Conservation (phyloP, 2,888 invertebrate genomes). For the Ectemnius cavifrons region DNA sequence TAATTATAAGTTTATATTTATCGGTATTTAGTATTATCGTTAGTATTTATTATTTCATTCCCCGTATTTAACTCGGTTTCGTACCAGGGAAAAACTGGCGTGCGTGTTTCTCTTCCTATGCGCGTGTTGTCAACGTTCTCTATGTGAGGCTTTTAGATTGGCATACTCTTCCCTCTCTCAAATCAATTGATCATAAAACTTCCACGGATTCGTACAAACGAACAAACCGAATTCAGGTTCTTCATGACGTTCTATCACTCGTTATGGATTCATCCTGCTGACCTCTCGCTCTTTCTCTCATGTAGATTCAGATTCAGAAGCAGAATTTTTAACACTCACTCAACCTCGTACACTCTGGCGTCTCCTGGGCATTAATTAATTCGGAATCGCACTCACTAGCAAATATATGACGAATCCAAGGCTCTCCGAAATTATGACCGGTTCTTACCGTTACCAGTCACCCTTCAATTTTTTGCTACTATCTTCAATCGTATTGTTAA, state of each 20-base stretch:
- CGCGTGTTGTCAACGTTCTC: not conserved
- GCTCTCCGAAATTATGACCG: too few relatives aligned
- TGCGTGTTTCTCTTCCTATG: not conserved
- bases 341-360: not conserved
- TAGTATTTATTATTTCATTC: constrained; percentile 46
- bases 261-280: not conserved
- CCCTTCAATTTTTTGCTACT: too few relatives aligned
- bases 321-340: not conserved
- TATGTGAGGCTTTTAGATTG: not conserved
- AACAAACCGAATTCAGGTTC: constrained; percentile 45
- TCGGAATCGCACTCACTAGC: too few relatives aligned
- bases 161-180: not conserved
- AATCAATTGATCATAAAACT: constrained; percentile 33
- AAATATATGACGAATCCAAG: too few relatives aligned
- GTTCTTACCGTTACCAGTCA: too few relatives aligned
- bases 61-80: constrained; percentile 12
- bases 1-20: constrained; percentile 41
- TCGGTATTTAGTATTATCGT: constrained; percentile 16
- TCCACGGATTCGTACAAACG: constrained; percentile 33
- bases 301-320: too few relatives aligned
- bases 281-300: constrained; percentile 7
- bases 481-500: too few relatives aligned
- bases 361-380: too few relatives aligned
- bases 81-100: not conserved
- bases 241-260: constrained; percentile 9